Base-by-base conservation (phyloP, 2,113 vertebrate genomes). In the Phaethon lepturus region DNA sequence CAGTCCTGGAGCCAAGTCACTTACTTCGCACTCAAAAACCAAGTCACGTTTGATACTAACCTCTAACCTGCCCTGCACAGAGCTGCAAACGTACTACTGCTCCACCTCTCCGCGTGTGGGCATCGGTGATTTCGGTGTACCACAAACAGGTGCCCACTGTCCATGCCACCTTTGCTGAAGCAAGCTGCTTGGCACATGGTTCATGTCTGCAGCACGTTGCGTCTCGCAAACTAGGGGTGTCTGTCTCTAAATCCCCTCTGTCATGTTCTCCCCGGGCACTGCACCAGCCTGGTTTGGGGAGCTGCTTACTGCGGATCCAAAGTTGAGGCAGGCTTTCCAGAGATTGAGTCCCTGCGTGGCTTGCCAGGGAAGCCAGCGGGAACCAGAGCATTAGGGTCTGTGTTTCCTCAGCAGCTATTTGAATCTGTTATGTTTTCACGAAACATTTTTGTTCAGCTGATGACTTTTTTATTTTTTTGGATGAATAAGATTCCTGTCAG, bases 401-500 rank as follows among this genome's bases (percentile, higher is more conserved):
- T 74, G 22, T 69, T 92, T 86, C 55, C 17, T 93, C 53, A 63
- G 33, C 1, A 56, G 26, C 15, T 82, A 33, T 50, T 81, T 63
- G 23, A 58, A 56, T 66, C 38, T 58, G n/a, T 31, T 86, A 29
- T 29, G 8, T 81, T 94, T 96, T 78, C 29, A 44, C 55, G 40
- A 85, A 82, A 75, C 6, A 14, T 60, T 68, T 95, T 88, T 84
- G 28, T 91, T 91, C 52, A 64, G 60, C 68, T 68, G 69, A 77
- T 56, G 23, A 86, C 75, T 17, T n/a, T 16, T 22, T 76, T 33
- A 62, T 76, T 50, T 49, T 64, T 58, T 18, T 29, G 1, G 5
- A 79, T 60, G 53, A 64, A 49, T 16, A 22, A 87, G 66, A 64
- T 91, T 91, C 84, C 64, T 87, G 60, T 89, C 87, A 91, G 49